Conservation (phyloP, 2,797 vertebrate genomes). For the Cichlasoma orientale region DNA sequence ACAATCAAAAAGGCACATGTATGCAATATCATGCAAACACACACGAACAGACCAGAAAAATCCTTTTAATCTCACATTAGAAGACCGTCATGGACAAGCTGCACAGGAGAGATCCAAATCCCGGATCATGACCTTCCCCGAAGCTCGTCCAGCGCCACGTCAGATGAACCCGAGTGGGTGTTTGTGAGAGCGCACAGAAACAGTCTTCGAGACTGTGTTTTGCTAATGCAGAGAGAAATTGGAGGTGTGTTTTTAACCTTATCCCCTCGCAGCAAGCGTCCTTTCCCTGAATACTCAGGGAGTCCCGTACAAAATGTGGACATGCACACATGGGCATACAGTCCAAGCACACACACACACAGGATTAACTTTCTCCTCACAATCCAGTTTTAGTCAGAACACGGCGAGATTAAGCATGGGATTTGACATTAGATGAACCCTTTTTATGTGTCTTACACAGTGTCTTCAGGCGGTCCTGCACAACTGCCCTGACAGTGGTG, state of each 20-base stretch:
- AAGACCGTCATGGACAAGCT: constrained; percentile 39
- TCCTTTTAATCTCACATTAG: constrained; percentile 53
- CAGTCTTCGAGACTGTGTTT: not conserved
- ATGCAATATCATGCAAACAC: constrained; percentile 9
- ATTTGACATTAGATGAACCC: constrained; percentile 60
- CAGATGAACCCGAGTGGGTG: constrained; percentile 29
- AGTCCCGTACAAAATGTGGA: not conserved
- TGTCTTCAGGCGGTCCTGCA: constrained; percentile 28
- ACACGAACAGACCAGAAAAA: constrained; percentile 25
- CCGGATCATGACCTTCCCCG: constrained; percentile 53
- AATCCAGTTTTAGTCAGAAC: constrained; percentile 59
- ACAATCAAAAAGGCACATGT: not conserved
- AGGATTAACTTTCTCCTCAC: constrained; percentile 68
- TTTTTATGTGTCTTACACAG: constrained; percentile 53
- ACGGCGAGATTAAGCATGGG: constrained; percentile 68
- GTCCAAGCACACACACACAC: constrained; percentile 30
- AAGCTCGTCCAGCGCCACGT: constrained; percentile 37
- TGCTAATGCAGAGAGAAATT: constrained; percentile 24
- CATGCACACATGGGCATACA: not conserved
- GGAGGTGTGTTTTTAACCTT: constrained; percentile 21
- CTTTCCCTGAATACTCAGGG: not conserved
- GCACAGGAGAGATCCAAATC: constrained; percentile 58
- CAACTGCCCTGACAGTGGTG: not conserved
- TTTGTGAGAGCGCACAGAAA: constrained; percentile 23
- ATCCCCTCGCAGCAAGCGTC: not conserved